A percentile compares a stretch with the other conserved stretches of the same genome.
Evolutionary conservation across 1,140 invertebrate species (phyloP).

Genomic region (Acromyrmex echinatior): DNA sequence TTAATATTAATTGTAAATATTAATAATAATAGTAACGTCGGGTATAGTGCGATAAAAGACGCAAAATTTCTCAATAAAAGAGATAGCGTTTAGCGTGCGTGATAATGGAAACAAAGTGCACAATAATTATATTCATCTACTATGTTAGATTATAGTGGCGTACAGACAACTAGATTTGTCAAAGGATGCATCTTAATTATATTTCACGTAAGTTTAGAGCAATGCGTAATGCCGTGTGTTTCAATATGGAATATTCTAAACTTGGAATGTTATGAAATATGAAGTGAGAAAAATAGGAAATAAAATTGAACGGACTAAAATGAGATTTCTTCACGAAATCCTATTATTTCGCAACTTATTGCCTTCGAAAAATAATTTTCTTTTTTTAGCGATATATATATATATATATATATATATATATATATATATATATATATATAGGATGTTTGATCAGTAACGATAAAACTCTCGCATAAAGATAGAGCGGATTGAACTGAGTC

Average conservation of each 20-base stretch:
- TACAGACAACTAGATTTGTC: slow-evolving; percentile 15
- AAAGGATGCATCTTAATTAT: slow-evolving; percentile 14
- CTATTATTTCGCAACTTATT: background rate
- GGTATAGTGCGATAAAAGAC: background rate
- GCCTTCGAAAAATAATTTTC: slow-evolving; percentile 9
- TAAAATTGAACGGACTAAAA: slow-evolving; percentile 48
- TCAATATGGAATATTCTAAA: slow-evolving; percentile 42
- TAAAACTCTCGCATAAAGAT: no score
- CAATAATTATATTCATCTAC: slow-evolving; percentile 55
- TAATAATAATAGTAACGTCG: slow-evolving; percentile 20
- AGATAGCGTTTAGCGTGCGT: background rate
- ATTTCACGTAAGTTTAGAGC: slow-evolving; percentile 45
- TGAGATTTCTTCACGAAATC: slow-evolving; percentile 24
- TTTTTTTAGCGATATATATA: background rate
- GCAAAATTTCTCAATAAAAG: background rate
- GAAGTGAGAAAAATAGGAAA: slow-evolving; percentile 43
- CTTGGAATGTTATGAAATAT: slow-evolving; percentile 40
- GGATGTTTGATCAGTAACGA: no score
- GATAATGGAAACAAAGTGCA: slow-evolving; percentile 35
- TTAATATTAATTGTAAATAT: slow-evolving; percentile 46
- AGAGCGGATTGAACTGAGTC: no score
- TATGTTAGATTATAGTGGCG: slow-evolving; percentile 39
- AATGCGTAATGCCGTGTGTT: slow-evolving; percentile 26
- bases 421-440: no score
- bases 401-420: no score